Conservation (phyloP, 2,888 invertebrate genomes). For the Ectemnius continuus region DNA sequence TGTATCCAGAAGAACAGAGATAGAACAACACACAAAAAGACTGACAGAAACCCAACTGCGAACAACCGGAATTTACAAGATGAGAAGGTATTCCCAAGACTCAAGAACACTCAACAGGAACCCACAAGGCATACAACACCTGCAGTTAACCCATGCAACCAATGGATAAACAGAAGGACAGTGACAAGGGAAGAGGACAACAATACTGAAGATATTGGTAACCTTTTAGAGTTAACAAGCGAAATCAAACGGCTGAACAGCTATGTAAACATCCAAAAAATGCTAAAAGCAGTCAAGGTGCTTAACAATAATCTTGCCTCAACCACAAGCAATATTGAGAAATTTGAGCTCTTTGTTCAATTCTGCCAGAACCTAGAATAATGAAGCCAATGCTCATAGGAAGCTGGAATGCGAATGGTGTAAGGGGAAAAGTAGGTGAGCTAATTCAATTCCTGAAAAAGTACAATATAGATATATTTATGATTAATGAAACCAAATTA, state of each 20-base stretch:
- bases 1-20: neutral
- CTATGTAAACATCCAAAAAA: neutral
- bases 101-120: too few relatives aligned
- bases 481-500: constrained; percentile 22
- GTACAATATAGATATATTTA: constrained; percentile 7
- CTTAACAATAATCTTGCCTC: neutral
- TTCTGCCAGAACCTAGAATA: constrained; percentile 1
- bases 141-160: too few relatives aligned
- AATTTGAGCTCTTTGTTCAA: constrained; percentile 4
- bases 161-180: too few relatives aligned
- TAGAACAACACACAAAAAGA: too few relatives aligned
- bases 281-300: neutral
- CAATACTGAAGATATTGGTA: too few relatives aligned
- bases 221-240: too few relatives aligned
- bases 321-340: neutral
- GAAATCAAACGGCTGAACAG: neutral
- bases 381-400: neutral
- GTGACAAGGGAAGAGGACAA: too few relatives aligned
- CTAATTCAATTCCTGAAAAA: constrained; percentile 10
- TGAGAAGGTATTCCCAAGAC: too few relatives aligned
- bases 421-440: constrained; percentile 9
- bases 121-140: too few relatives aligned
- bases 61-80: too few relatives aligned
- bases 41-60: too few relatives aligned
- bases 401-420: constrained; percentile 5